Base-by-base conservation (phyloP, 2,888 invertebrate species). In the Pilophorus perplexus region DNA sequence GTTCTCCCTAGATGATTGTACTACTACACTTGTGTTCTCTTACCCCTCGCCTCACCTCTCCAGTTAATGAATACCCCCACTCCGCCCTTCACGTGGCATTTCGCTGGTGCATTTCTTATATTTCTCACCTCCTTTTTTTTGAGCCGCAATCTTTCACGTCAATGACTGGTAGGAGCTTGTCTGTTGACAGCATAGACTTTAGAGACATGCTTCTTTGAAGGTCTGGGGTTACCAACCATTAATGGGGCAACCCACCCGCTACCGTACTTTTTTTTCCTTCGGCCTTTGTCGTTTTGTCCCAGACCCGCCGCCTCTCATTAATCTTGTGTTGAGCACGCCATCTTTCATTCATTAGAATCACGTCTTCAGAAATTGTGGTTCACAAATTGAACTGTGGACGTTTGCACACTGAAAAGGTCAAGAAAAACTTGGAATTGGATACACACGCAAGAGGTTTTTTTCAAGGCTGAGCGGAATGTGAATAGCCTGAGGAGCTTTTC, bases 1-100 rank as follows among this genome's bases (percentile, higher is more conserved):
- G 52, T 52, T 25, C 27, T 52, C 46, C 46, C 23, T 22, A 46
- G n/a, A n/a, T 33, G 52, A 52, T 52, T 52, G 52, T 52, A 52
- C 52, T 52, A 52, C 52, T 52, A 25, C 52, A 28, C 52, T 52
- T 52, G 52, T 52, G 28, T 28, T 28, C 28, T 52, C 5, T 5
- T 20, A 18, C 48, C 22, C 28, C 16, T 16, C 16, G 16, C 25
- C 4, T 8, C 8, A 23, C 52, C 1, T 14, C 28, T 52, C 22
- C 6, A 23, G 23, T 52, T 52, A 52, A 52, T 52, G 52, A 52
- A 52, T 18, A 28, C 52, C 25, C 16, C 52, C 52, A 6, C 52
- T 25, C 52, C 52, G 16, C 28, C 48, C 4, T 28, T 16, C 25
- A 52, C 25, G 18, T 18, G 28, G 8, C 33, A 33, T 12, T 12